Evolutionary conservation across 2,888 invertebrate genomes (phyloP), one percentile per base, ranked within the genome.

Genomic region (Dascillus cervinus): DNA sequence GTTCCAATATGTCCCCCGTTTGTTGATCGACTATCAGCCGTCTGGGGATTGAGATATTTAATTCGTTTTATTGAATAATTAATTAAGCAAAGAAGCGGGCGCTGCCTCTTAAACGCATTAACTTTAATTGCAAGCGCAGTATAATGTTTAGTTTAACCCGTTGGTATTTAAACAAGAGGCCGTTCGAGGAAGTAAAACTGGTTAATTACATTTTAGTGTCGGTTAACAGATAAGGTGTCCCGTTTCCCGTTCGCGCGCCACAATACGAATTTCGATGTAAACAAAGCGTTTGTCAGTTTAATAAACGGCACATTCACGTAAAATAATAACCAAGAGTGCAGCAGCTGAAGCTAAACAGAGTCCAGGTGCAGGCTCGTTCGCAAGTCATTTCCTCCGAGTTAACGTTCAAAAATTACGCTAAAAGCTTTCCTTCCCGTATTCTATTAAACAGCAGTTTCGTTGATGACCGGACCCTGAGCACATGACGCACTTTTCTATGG

Each of bases 1-100:
- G 51, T 48, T 39, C 34, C 40, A 46, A 46, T 46, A 49, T 44
- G 47, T 46, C 41, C 35, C 41, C 41, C 47, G 46, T 47, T 47
- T 46, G 47, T 43, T 43, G 47, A 46, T 46, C 43, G 44, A 41
- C 45, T 43, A 46, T 44, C 46, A 40, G 43, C 44, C 41, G 42
- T 43, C 35, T 34, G 39, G 40, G 39, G 32, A 44, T 43, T 42
- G 39, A 41, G 39, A 41, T 41, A 45, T 47, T 39, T 44, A 49
- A 50, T 50, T 49, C 46, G 43, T 50, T 49, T 49, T 49, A 50
- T 50, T 48, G 49, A 51, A 51, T 51, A 51, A 51, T 50, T 51
- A 51, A 51, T 51, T 49, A 47, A 47, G 40, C 43, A 17, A 17
- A 17, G 39, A 38, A 26, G 23, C 38, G 34, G 39, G 43, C 46